These are phyloP conservation scores for Globicephala melas DNA, from an alignment of 2,113 vertebrate genomes.

Conservation along the genomic window DNA sequence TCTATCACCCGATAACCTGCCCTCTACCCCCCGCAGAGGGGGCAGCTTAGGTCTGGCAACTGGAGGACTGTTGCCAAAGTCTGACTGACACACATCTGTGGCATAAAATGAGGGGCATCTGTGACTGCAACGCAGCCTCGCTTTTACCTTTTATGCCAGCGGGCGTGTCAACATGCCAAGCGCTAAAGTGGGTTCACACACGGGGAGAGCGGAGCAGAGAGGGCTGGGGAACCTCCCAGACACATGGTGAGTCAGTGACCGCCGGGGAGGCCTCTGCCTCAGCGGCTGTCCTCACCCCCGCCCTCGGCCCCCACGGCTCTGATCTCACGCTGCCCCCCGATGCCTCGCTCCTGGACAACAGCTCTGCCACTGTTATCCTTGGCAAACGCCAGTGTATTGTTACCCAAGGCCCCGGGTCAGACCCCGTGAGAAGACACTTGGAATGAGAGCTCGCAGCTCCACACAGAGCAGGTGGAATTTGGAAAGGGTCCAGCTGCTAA, in stretches of 20 bases:
- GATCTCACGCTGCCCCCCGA: neutral
- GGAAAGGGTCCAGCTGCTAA: constrained; percentile 47
- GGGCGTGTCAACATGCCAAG: neutral
- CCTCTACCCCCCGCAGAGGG: neutral
- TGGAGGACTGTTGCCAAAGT: neutral
- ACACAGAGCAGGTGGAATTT: constrained; percentile 55
- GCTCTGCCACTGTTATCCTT: constrained; percentile 40
- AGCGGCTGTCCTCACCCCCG: neutral
- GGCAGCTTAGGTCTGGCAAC: neutral
- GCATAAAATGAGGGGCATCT: neutral
- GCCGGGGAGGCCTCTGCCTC: neutral
- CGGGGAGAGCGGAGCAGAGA: neutral
- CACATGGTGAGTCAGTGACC: constrained; percentile 38
- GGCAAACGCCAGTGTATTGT: neutral
- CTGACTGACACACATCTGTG: neutral
- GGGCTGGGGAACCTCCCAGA: neutral
- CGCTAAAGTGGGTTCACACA: neutral
- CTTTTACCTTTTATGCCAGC: neutral
- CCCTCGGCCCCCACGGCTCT: neutral
- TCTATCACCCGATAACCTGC: neutral
- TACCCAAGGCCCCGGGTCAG: constrained; percentile 30
- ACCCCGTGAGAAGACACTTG: constrained; percentile 20
- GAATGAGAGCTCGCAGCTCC: neutral
- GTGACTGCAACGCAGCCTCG: neutral
- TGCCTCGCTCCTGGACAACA: neutral